A percentile compares a stretch with the other conserved stretches of the same genome.
These are phyloP conservation scores for Meteorus sp. DNA, from an alignment of 1,140 invertebrate species.

Conservation along the genomic window DNA sequence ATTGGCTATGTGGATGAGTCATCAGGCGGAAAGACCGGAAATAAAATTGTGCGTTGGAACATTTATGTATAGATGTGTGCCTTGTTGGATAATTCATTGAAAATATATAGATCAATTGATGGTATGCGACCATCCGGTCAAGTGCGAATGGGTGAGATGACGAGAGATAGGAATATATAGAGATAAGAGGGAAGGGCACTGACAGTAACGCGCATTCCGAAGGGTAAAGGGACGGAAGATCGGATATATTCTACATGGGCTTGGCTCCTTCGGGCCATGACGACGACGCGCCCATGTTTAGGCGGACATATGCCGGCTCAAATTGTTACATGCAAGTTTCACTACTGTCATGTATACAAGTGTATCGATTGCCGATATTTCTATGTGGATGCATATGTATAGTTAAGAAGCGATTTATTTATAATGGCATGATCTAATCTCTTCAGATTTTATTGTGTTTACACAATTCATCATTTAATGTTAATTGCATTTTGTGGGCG, in stretches of 20 bases:
- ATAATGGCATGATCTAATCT: slow-evolving; percentile 4
- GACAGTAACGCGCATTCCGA: slow-evolving; percentile 21
- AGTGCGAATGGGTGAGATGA: too few species aligned
- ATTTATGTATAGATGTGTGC: background rate
- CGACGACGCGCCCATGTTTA: slow-evolving; percentile 37
- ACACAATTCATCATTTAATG: too few species aligned
- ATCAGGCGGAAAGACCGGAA: slow-evolving; percentile 9
- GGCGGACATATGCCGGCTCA: slow-evolving; percentile 2
- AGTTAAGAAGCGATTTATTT: slow-evolving; percentile 10
- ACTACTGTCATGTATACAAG: background rate
- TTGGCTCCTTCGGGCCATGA: slow-evolving; percentile 51
- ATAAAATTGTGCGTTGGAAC: background rate
- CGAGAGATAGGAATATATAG: background rate
- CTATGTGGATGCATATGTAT: background rate
- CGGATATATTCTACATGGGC: slow-evolving; percentile 44
- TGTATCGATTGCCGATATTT: background rate
- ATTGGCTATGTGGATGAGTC: background rate
- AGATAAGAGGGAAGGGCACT: slow-evolving; percentile 5
- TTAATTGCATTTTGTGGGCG: too few species aligned
- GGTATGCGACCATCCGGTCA: too few species aligned
- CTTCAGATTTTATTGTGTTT: slow-evolving; percentile 5
- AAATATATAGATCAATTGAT: slow-evolving; percentile 4
- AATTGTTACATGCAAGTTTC: background rate
- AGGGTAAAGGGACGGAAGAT: slow-evolving; percentile 32
- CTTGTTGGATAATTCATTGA: slow-evolving; percentile 9